Conservation (phyloP, 64 coral and sea anemone species). For the Montipora efflorescens region DNA sequence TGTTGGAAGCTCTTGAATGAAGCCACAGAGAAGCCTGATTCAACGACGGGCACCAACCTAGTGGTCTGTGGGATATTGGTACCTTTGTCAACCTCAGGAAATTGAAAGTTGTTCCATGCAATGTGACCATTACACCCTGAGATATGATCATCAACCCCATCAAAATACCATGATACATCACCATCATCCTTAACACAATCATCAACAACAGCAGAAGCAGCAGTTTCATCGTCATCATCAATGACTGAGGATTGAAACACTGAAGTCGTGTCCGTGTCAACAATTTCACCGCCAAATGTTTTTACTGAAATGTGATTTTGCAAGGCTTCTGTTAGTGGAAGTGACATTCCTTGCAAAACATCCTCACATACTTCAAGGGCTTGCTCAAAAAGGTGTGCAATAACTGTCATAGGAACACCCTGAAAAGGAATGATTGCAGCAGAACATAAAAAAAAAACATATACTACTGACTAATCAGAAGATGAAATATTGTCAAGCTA, state of each 20-base stretch:
- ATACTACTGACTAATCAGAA: too few relatives aligned
- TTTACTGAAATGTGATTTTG: not conserved
- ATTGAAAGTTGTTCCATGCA: not conserved
- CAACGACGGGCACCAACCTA: not conserved
- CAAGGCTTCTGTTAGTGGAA: slow-evolving; percentile 21
- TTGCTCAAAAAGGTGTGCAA: slow-evolving; percentile 63
- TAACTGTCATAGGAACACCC: slow-evolving; percentile 67
- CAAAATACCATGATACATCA: slow-evolving; percentile 44
- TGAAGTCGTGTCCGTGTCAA: not conserved
- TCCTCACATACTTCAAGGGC: slow-evolving; percentile 24
- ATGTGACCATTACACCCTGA: not conserved
- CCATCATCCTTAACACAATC: not conserved
- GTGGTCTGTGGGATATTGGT: not conserved
- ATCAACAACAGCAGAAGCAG: not conserved
- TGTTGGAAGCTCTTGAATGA: not conserved
- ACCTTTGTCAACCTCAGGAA: not conserved
- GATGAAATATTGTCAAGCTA: not conserved
- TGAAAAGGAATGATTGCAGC: not conserved
- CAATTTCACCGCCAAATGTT: not conserved
- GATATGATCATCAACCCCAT: slow-evolving; percentile 10
- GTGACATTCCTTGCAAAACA: slow-evolving; percentile 34
- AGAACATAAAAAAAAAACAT: not conserved
- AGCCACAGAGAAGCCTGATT: not conserved
- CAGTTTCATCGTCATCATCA: not conserved
- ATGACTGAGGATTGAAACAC: not conserved